Conservation (phyloP, 2,797 vertebrate genomes). For the Diglossa cyanea region DNA sequence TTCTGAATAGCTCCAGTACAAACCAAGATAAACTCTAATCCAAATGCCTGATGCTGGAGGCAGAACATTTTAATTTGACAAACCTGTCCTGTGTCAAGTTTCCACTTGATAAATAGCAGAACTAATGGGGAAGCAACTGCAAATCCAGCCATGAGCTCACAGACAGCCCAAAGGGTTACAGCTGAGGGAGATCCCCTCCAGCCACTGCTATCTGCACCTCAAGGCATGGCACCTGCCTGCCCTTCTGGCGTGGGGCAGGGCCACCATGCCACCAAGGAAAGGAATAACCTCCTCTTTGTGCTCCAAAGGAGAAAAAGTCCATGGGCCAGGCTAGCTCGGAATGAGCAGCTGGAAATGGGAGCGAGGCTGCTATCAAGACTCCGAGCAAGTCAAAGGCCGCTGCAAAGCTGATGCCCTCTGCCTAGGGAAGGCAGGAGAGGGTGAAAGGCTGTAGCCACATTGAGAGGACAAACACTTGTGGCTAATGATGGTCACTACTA, state of each 20-base stretch:
- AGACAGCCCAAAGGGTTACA: background rate
- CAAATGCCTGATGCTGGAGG: background rate
- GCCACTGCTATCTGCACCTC: background rate
- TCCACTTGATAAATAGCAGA: background rate
- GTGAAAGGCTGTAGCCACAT: background rate
- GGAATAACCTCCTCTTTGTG: background rate
- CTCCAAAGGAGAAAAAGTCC: background rate
- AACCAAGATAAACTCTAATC: background rate
- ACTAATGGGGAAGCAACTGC: background rate
- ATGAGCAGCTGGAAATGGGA: background rate
- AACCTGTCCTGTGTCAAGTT: background rate
- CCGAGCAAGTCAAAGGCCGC: rapidly evolving
- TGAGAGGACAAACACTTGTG: background rate
- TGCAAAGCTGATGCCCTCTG: rapidly evolving
- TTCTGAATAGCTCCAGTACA: background rate
- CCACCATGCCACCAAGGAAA: rapidly evolving
- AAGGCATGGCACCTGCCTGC: rapidly evolving
- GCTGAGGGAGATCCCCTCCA: background rate
- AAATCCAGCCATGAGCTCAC: background rate
- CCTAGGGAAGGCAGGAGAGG: background rate
- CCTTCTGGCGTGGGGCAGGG: background rate
- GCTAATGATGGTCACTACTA: rapidly evolving
- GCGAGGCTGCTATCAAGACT: background rate
- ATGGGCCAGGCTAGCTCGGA: background rate
- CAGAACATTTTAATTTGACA: background rate